Evolutionary conservation across 2,888 invertebrate species (phyloP).

Genomic region (Zeuzera pyrina): DNA sequence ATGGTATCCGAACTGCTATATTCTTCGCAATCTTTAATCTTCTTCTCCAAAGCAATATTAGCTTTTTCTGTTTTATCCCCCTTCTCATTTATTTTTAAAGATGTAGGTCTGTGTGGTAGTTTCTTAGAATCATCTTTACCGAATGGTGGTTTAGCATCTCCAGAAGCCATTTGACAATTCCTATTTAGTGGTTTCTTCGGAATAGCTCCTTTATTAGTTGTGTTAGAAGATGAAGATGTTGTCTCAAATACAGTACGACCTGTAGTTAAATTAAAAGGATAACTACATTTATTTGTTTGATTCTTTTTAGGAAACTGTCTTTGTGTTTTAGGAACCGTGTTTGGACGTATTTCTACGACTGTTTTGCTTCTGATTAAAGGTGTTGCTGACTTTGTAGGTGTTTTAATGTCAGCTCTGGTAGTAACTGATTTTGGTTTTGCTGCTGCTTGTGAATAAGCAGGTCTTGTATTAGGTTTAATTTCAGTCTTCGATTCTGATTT

Average conservation of each 20-base stretch:
- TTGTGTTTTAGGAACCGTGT: slow-evolving; percentile 28
- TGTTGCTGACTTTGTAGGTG: slow-evolving; percentile 28
- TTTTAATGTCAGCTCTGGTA: slow-evolving; percentile 46
- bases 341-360: slow-evolving; percentile 55
- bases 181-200: slow-evolving; percentile 34
- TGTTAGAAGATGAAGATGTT: slow-evolving; percentile 20
- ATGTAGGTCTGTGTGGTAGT: slow-evolving; percentile 38
- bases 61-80: slow-evolving; percentile 36
- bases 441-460: slow-evolving; percentile 67
- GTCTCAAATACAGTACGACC: slow-evolving; percentile 59
- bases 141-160: slow-evolving; percentile 36
- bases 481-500: slow-evolving; percentile 26
- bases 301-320: slow-evolving; percentile 41
- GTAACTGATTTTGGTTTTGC: slow-evolving; percentile 55
- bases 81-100: slow-evolving; percentile 48
- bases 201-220: slow-evolving; percentile 25
- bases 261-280: slow-evolving; percentile 65
- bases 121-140: slow-evolving; percentile 42
- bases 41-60: slow-evolving; percentile 36
- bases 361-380: slow-evolving; percentile 54
- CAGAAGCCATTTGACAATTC: slow-evolving; percentile 37
- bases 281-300: slow-evolving; percentile 57
- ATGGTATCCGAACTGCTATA: slow-evolving; percentile 74
- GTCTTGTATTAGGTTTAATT: slow-evolving; percentile 29
- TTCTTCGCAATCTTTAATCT: slow-evolving; percentile 47